These are phyloP conservation scores for Ornithoptera alexandrae DNA, from an alignment of 2,888 invertebrate species.

Conservation along the genomic window DNA sequence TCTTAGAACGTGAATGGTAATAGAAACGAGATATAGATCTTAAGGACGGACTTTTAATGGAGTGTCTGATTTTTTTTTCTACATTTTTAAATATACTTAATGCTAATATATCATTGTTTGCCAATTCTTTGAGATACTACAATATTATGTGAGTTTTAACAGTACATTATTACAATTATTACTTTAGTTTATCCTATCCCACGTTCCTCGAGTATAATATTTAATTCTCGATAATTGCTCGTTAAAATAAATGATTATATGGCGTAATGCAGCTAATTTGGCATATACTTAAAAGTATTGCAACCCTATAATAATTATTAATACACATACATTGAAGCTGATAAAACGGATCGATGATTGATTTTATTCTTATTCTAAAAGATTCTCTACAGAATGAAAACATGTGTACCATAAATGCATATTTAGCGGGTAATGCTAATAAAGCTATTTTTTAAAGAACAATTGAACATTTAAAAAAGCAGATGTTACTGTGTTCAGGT, in stretches of 20 bases:
- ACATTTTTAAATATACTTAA: slow-evolving; percentile 13
- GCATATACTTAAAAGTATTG: too few species aligned
- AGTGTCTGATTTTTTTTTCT: slow-evolving; percentile 6
- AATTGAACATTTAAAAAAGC: too few species aligned
- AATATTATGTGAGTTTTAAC: background rate
- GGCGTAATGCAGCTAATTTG: background rate
- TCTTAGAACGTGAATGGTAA: slow-evolving; percentile 2
- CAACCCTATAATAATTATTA: too few species aligned
- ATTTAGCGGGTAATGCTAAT: too few species aligned
- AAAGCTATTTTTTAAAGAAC: too few species aligned
- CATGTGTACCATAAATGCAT: too few species aligned
- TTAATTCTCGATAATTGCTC: background rate
- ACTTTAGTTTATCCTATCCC: background rate
- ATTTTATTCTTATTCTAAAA: too few species aligned
- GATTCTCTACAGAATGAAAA: too few species aligned
- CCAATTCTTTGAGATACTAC: background rate
- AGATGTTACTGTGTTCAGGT: too few species aligned
- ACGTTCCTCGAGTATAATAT: background rate
- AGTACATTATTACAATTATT: background rate
- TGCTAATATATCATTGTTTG: slow-evolving; percentile 14
- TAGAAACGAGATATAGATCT: slow-evolving; percentile 12
- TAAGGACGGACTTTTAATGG: slow-evolving; percentile 28
- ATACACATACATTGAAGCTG: too few species aligned
- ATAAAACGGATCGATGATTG: too few species aligned
- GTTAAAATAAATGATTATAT: background rate